Base-by-base conservation (phyloP, 2,888 invertebrate genomes). In the Malthinus flaveolus region DNA sequence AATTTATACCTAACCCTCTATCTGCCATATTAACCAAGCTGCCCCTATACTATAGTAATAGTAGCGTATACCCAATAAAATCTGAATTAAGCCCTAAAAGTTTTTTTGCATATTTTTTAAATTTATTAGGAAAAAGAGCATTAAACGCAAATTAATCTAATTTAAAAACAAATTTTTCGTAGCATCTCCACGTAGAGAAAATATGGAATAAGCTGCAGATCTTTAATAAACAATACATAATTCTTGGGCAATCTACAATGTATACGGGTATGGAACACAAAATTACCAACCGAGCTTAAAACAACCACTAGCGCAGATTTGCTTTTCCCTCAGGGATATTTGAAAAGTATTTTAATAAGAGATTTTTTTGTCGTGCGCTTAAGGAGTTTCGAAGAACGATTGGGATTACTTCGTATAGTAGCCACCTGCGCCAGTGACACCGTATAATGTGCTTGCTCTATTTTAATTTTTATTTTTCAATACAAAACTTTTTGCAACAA, bases 291-390 rank as follows among this genome's bases (percentile, higher is more conserved):
- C 69, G 71, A 71, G 71, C 68, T 68, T 67, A 64, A 65, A 64
- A 67, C 65, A 65, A 65, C 66, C 68, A 53, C 56, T 47, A 53
- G 45, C 39, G 53, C 61, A 59, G 61, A 60, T 47, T 44, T 46
- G 37, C 32, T 45, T 49, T 60, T 70, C 69, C 70, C 39, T 5
- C 12, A 49, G 73, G 69, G 73, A 69, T 68, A 66, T 62, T 71
- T 66, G 71, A 68, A 69, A 71, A 74, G 72, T 73, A 74, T 75
- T 75, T 75, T 75, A 76, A 75, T 74, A 74, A 73, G 73, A 73
- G 74, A 74, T 75, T 76, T 76, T 76, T 75, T 75, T 75, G 75
- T 76, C 76, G 71, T 69, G 67, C 73, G 70, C 71, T 71, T 71
- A 72, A 70, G 72, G 67, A 55, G 68, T 67, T 67, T 63, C 66